Base-by-base conservation (phyloP, 1,140 invertebrate genomes). In the Mya arenaria region DNA sequence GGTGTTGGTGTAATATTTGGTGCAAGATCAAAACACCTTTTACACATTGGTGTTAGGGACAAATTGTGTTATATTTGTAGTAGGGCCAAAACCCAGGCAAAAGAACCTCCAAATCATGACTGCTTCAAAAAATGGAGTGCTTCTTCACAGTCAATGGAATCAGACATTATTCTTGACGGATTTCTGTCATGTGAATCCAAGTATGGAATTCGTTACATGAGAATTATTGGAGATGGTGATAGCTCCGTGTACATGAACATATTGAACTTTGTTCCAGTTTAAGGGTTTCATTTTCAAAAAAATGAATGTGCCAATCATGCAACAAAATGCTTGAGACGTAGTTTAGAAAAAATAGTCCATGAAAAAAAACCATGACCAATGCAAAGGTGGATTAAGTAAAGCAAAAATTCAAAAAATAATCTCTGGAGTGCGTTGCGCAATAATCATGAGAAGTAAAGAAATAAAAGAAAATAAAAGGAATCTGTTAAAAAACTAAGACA, bases 221-320 rank as follows among this genome's bases (percentile, higher is more conserved):
- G 62, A 19, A 34, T 94, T 0, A 91, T 94, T 82, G 91, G 84
- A 4, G 93, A 94, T 87, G 92, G 92, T 13, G 93, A 94, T 77
- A 91, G 90, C 17, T 92, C 84, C 52, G 91, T 92, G 1, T 91
- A 89, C 69, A 78, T 84, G 8, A 87, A 83, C 68, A 89, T 93
- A 23, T 1, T 80, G 36, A 77, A 90, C 66, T 62, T 63, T 25
- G 84, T 86, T 34, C 88, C 89, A 4, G 92, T 93, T 65, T 72
- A 72, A 56, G 82, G 85, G 15, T 65, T 88, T 73, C 77, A 25
- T 66, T 88, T 92, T 3, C 85, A 89, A 83, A 94, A 93, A 89
- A 86, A 92, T 17, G 82, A 90, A 81, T 91, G 89, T 84, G 83
- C 73, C 13, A 90, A 90, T 41, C 87, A 91, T 83, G 73, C 83